phyloP scores from a whole-genome alignment of 2,888 invertebrate genomes.

The Orgyia antiqua region DNA sequence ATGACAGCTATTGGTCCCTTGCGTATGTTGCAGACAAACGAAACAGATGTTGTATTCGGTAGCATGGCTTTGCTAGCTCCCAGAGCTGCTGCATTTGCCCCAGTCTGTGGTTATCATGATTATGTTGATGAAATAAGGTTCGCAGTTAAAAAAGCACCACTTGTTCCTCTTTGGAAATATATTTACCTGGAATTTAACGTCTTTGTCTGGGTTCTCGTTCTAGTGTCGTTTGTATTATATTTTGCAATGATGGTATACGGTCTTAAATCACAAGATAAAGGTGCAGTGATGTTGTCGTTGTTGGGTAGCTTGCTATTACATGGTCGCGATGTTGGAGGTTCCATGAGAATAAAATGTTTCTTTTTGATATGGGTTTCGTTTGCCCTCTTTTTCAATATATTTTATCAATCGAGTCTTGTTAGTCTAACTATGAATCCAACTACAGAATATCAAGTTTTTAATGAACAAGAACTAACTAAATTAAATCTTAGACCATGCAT shows the following conservation, averaged over 20 bases:
- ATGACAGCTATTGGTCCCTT: constrained; percentile 22
- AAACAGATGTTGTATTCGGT: constrained; percentile 25
- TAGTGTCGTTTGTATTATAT: constrained; percentile 25
- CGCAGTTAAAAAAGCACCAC: constrained; percentile 30
- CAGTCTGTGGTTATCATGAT: constrained; percentile 29
- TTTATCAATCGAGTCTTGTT: constrained; percentile 39
- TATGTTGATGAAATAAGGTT: constrained; percentile 33
- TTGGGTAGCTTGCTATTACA: constrained; percentile 34
- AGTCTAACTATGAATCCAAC: constrained; percentile 36
- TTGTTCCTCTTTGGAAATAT: constrained; percentile 29
- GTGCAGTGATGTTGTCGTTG: constrained; percentile 28
- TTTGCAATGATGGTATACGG: constrained; percentile 23
- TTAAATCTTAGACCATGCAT: constrained; percentile 32
- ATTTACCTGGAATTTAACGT: constrained; percentile 35
- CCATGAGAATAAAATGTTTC: constrained; percentile 20
- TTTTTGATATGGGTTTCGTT: constrained; percentile 40
- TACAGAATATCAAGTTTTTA: constrained; percentile 38
- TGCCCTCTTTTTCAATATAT: constrained; percentile 35
- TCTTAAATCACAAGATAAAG: constrained; percentile 25
- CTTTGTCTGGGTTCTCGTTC: constrained; percentile 34
- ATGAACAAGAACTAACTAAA: constrained; percentile 27
- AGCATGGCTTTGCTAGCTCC: constrained; percentile 17
- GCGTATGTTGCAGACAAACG: constrained; percentile 22
- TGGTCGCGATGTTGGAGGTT: constrained; percentile 20
- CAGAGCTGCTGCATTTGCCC: constrained; percentile 27